Percentiles rank a stretch among this genome's conserved stretches.
These are phyloP conservation scores for Coleophora flavipennella DNA, from an alignment of 2,888 invertebrate species.

Conservation along the genomic window DNA sequence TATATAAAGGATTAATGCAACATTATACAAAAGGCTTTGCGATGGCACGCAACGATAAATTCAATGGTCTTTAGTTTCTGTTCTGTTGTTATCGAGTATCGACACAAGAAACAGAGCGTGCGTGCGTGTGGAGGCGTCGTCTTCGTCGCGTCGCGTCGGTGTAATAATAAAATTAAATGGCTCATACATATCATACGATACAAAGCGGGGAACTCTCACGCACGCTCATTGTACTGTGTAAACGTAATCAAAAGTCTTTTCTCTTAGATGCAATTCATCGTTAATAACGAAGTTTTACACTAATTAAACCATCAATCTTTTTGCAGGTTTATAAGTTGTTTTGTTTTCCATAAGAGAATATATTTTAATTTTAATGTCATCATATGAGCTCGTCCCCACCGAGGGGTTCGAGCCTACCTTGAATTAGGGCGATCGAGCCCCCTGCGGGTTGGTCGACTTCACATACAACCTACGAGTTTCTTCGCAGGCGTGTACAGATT, in stretches of 20 bases:
- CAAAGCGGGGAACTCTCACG: slow-evolving; percentile 54
- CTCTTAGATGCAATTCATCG: slow-evolving; percentile 39
- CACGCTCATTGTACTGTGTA: slow-evolving; percentile 52
- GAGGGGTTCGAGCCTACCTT: too few relatives aligned
- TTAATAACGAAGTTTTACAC: slow-evolving; percentile 45
- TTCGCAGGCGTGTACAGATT: too few relatives aligned
- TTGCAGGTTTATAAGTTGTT: slow-evolving; percentile 14
- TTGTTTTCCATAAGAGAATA: too few relatives aligned
- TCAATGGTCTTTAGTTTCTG: slow-evolving; percentile 55
- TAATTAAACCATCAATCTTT: slow-evolving; percentile 24
- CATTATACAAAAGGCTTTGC: slow-evolving; percentile 21
- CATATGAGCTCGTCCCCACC: too few relatives aligned
- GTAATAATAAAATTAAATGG: slow-evolving; percentile 47
- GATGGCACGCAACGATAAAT: slow-evolving; percentile 49
- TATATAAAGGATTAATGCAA: slow-evolving; percentile 47
- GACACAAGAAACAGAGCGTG: slow-evolving; percentile 60
- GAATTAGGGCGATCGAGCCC: too few relatives aligned
- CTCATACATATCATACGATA: slow-evolving; percentile 36
- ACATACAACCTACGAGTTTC: too few relatives aligned
- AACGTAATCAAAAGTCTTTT: slow-evolving; percentile 57
- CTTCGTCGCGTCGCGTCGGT: too few relatives aligned
- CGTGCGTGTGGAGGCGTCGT: slow-evolving; percentile 10
- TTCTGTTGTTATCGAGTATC: slow-evolving; percentile 61
- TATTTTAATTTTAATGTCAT: too few relatives aligned
- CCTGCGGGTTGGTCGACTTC: too few relatives aligned